phyloP scores from a whole-genome alignment of 2,797 vertebrate species.

The Hydrocynus forskahlii region DNA sequence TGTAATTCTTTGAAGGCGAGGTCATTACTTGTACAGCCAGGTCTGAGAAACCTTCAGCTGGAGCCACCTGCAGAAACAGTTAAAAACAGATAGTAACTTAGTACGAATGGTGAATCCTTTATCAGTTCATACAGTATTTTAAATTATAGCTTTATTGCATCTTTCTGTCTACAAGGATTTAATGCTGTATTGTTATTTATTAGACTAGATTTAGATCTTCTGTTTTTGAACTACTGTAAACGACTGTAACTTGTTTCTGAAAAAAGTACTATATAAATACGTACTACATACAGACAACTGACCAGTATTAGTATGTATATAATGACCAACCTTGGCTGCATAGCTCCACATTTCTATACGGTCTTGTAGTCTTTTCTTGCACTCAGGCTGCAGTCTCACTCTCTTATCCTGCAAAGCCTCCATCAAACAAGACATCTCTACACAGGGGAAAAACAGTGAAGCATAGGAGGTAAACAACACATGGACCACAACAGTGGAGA shows the following conservation, averaged over 20 bases:
- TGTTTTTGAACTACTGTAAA: too few relatives aligned
- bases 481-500: not conserved
- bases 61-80: constrained; percentile 83
- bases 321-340: constrained; percentile 79
- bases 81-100: not conserved
- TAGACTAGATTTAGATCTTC: too few relatives aligned
- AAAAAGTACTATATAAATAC: too few relatives aligned
- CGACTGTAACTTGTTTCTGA: too few relatives aligned
- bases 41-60: constrained; percentile 94
- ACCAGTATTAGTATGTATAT: not conserved
- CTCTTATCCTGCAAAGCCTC: constrained; percentile 87
- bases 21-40: constrained; percentile 95
- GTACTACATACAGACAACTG: too few relatives aligned
- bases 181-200: too few relatives aligned
- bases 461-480: not conserved
- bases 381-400: constrained; percentile 86
- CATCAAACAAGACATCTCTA: constrained; percentile 91
- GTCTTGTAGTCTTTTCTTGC: constrained; percentile 88
- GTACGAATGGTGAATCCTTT: not conserved
- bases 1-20: constrained; percentile 96
- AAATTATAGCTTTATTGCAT: too few relatives aligned
- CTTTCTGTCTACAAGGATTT: too few relatives aligned
- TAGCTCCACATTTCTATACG: constrained; percentile 92
- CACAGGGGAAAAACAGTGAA: constrained; percentile 12
- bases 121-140: too few relatives aligned